Percentiles rank a stretch among this genome's conserved stretches.
phyloP scores from a whole-genome alignment of 1,140 invertebrate genomes.

The Anagrus nilaparvatae region DNA sequence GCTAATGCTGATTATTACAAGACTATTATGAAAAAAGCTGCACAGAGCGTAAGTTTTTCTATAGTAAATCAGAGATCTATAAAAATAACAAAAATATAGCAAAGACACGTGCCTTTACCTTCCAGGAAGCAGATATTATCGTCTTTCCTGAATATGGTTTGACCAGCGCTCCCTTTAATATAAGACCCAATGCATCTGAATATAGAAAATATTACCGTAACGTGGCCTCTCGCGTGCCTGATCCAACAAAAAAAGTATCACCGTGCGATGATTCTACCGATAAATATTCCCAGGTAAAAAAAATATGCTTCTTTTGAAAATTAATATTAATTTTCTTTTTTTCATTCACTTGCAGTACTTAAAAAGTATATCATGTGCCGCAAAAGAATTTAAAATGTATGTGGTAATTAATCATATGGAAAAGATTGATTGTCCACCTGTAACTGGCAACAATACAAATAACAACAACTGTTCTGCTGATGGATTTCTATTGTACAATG shows the following conservation, averaged over 20 bases:
- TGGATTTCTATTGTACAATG: constrained; percentile 53
- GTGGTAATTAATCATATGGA: constrained; percentile 67
- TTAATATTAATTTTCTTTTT: constrained; percentile 5
- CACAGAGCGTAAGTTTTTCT: constrained; percentile 15
- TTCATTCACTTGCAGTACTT: constrained; percentile 30
- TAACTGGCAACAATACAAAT: constrained; percentile 7
- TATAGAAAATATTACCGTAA: constrained; percentile 7
- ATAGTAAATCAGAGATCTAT: not conserved
- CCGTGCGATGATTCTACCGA: no score
- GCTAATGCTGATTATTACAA: constrained; percentile 22
- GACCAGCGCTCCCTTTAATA: constrained; percentile 23
- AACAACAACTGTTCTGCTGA: constrained; percentile 29
- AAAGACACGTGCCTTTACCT: constrained; percentile 7
- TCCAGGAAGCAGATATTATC: constrained; percentile 61
- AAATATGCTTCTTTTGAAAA: constrained; percentile 1
- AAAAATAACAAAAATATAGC: not conserved
- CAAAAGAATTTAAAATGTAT: constrained; percentile 42
- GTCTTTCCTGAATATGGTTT: constrained; percentile 73
- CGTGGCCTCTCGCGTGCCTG: constrained; percentile 20
- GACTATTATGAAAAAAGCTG: constrained; percentile 19
- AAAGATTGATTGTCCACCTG: constrained; percentile 39
- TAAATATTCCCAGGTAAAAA: no score
- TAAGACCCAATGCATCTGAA: constrained; percentile 33
- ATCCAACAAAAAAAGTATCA: constrained; percentile 17
- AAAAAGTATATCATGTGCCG: constrained; percentile 45